Percentiles rank a stretch among this genome's conserved stretches.
Evolutionary conservation across 2,113 vertebrate species (phyloP).

Genomic region (Xiphophorus couchianus): DNA sequence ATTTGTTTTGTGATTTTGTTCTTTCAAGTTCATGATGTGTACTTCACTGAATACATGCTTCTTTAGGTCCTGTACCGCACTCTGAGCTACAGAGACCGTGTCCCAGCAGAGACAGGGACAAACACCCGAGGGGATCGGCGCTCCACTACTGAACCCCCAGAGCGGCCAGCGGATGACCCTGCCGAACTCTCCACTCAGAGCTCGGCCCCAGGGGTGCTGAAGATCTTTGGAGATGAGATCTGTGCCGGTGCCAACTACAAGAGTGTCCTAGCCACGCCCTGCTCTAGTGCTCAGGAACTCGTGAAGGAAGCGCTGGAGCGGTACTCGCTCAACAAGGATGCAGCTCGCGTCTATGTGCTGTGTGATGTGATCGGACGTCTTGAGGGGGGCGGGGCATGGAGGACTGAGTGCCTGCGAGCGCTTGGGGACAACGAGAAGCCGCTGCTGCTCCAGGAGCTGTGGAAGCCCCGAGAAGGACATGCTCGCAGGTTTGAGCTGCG

Average conservation of each 20-base stretch:
- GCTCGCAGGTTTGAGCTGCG: constrained; percentile 91
- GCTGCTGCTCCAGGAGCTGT: constrained; percentile 91
- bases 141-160: constrained; percentile 73
- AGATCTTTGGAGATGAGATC: constrained; percentile 94
- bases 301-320: constrained; percentile 94
- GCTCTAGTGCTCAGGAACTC: constrained; percentile 89
- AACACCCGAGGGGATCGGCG: constrained; percentile 74
- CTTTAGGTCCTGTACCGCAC: constrained; percentile 87
- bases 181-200: constrained; percentile 94
- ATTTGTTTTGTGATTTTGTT: neutral
- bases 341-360: constrained; percentile 83
- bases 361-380: constrained; percentile 91
- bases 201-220: constrained; percentile 91
- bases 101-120: constrained; percentile 69
- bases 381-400: constrained; percentile 82
- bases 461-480: constrained; percentile 94
- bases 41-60: neutral
- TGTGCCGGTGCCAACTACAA: constrained; percentile 94
- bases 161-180: constrained; percentile 84
- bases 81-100: constrained; percentile 88
- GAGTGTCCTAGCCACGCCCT: constrained; percentile 91
- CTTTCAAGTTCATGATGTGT: too few species aligned
- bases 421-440: constrained; percentile 92
- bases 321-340: constrained; percentile 87
- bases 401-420: constrained; percentile 86